These are phyloP conservation scores for Lampris incognitus DNA, from an alignment of 2,113 vertebrate genomes.

Conservation along the genomic window DNA sequence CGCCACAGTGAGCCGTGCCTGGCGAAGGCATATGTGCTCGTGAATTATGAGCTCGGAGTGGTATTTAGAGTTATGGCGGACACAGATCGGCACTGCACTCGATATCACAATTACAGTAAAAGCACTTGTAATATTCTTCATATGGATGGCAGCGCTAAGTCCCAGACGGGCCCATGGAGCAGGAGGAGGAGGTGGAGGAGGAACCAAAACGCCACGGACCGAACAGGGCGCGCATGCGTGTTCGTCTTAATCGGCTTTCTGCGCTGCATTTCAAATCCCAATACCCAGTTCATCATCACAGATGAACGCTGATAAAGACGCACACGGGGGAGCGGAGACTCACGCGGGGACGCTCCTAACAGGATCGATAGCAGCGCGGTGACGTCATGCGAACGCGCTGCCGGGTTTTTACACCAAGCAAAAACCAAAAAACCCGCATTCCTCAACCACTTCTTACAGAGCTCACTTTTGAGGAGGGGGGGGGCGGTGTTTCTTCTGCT, in stretches of 20 bases:
- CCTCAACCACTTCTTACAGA: constrained; percentile 28
- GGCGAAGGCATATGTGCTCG: constrained; percentile 66
- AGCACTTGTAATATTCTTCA: constrained; percentile 79
- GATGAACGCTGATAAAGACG: constrained; percentile 38
- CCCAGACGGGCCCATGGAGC: constrained; percentile 37
- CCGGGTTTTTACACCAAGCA: constrained; percentile 57
- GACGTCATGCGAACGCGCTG: constrained; percentile 14
- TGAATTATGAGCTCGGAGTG: constrained; percentile 75
- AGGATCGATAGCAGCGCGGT: not conserved
- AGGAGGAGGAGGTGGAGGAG: not conserved
- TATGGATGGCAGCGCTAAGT: constrained; percentile 64
- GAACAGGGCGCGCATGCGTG: constrained; percentile 19
- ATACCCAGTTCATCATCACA: constrained; percentile 5
- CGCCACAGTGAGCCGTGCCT: constrained; percentile 13
- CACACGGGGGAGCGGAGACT: constrained; percentile 6
- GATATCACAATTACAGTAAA: constrained; percentile 82
- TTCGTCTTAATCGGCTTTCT: constrained; percentile 41
- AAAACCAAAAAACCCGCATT: constrained; percentile 53
- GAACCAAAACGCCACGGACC: constrained; percentile 55
- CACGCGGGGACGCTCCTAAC: no score
- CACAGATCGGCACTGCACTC: constrained; percentile 78
- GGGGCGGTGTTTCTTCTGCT: constrained; percentile 38
- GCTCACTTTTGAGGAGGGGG: constrained; percentile 33
- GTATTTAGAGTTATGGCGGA: constrained; percentile 78
- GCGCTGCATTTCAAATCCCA: constrained; percentile 29